phyloP scores from a whole-genome alignment of 2,888 invertebrate genomes.

The Ditula angustiorana region DNA sequence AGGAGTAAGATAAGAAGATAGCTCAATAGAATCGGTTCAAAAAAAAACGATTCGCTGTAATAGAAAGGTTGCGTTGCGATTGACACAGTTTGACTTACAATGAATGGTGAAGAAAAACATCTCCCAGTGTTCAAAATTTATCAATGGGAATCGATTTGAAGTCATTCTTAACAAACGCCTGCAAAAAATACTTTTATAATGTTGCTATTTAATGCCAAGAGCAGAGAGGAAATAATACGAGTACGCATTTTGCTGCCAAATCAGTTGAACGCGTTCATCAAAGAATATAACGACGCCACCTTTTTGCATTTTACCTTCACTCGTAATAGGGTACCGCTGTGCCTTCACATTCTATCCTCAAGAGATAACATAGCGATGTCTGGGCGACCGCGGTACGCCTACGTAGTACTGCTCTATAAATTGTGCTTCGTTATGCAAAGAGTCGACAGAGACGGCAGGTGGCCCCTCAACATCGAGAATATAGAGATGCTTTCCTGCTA shows the following conservation, averaged over 20 bases:
- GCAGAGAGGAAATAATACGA: background rate
- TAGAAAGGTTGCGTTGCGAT: constrained; percentile 23
- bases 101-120: constrained; percentile 11
- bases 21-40: constrained; percentile 1
- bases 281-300: background rate
- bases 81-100: constrained; percentile 26
- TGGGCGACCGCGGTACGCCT: constrained; percentile 47
- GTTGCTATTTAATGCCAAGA: background rate
- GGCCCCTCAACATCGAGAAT: constrained; percentile 52
- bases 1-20: background rate
- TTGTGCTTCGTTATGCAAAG: constrained; percentile 76
- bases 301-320: constrained; percentile 27
- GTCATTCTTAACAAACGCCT: background rate
- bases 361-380: constrained; percentile 41
- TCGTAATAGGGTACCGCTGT: constrained; percentile 39
- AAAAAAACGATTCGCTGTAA: constrained; percentile 11
- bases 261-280: background rate
- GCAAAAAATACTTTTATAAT: background rate
- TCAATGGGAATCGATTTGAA: constrained; percentile 18
- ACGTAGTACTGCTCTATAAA: constrained; percentile 66
- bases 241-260: background rate
- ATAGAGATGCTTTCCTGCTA: constrained; percentile 50
- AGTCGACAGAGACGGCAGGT: constrained; percentile 68
- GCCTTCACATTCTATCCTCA: constrained; percentile 36
- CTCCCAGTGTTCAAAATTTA: constrained; percentile 1